Base-by-base conservation (phyloP, 2,888 invertebrate genomes). In the Lithophane semibrunnea region DNA sequence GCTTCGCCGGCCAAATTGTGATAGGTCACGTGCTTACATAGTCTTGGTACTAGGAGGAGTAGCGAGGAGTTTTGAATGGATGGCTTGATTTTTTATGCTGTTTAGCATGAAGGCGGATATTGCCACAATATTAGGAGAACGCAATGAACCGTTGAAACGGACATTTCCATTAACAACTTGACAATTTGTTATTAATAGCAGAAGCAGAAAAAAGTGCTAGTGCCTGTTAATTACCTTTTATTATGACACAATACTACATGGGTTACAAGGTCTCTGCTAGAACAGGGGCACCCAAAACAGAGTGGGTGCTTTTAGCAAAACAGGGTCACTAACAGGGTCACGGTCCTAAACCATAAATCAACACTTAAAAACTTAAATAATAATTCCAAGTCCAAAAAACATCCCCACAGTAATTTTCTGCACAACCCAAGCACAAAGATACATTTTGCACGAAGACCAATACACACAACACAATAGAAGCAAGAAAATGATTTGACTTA, bases 1-100 rank as follows among this genome's bases (percentile, higher is more conserved):
- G 86, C 84, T 83, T 74, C 61, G 64, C n/a, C 72, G 79, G 72
- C 69, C 84, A 75, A 84, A 83, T 72, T 78, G 83, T 75, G 84
- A 83, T 86, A 79, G 86, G 86, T 83, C 84, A 84, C 84, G 84
- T 86, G 61, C 77, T 49, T 18, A 54, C 24, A 8, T 21, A 52
- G 60, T 66, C 74, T 72, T 29, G 60, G 67, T 69, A 64, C 79
- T 37, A 60, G 61, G 52, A 42, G 56, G 29, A 69, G 61, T n/a
- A 42, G 56, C n/a, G n/a, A 56, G 49, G 18, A 63, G 69, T 66
- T 72, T 73, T 83, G 37, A 72, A 83, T 60, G 16, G 12, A 52
- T 2, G 4, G 9, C 52, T 68, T n/a, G 58, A 82, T 63, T 72
- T 60, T 47, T 52, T 29, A 16, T 49, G 21, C 42, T 49, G 0